These are phyloP conservation scores for Rhincodon typus DNA, from an alignment of 2,797 vertebrate genomes.

Conservation along the genomic window DNA sequence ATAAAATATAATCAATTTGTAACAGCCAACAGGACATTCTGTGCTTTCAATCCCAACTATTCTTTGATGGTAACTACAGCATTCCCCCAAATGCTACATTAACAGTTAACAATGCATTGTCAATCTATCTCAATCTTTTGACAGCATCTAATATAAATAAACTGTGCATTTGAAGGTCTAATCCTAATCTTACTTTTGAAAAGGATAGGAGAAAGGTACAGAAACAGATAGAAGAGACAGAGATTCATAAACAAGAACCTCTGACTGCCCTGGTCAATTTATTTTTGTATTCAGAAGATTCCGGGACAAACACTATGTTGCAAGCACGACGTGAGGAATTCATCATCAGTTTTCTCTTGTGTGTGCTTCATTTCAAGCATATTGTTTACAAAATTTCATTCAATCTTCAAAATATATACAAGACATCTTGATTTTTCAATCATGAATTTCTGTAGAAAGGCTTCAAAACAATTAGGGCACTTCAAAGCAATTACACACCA, in stretches of 20 bases:
- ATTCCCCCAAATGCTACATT: background rate
- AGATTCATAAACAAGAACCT: background rate
- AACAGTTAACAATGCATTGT: background rate
- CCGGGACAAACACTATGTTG: background rate
- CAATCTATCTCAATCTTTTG: background rate
- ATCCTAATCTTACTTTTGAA: too few relatives aligned
- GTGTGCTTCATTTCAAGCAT: background rate
- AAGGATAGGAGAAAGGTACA: background rate
- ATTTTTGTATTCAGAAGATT: conserved; percentile 20
- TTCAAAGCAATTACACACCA: background rate
- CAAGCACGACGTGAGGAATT: background rate
- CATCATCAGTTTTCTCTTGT: background rate
- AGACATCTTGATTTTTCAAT: background rate
- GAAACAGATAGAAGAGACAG: background rate
- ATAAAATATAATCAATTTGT: background rate
- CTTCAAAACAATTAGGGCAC: background rate
- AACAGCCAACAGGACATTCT: background rate
- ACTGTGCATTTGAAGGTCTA: background rate
- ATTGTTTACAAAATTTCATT: background rate
- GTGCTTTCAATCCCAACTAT: background rate
- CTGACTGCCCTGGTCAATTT: conserved; percentile 18
- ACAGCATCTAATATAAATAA: background rate
- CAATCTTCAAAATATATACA: conserved; percentile 32
- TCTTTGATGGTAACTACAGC: background rate
- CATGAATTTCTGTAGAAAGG: background rate